phyloP scores from a whole-genome alignment of 2,797 vertebrate species.

The Anabacerthia variegaticeps region DNA sequence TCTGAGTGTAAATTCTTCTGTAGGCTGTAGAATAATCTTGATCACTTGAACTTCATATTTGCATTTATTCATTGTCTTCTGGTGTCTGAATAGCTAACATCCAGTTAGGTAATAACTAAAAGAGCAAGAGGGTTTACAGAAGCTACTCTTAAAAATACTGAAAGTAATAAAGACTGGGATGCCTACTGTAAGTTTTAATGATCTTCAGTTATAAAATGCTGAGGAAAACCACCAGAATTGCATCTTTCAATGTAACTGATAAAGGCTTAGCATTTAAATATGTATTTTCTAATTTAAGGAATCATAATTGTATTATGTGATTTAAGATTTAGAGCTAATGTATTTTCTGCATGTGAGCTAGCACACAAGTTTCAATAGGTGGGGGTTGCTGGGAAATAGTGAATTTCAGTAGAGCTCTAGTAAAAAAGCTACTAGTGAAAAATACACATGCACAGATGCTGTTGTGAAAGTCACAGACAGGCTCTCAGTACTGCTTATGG shows the following conservation, averaged over 20 bases:
- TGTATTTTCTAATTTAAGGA: not conserved
- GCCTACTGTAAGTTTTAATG: not conserved
- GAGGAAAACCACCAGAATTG: not conserved
- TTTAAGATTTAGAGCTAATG: not conserved
- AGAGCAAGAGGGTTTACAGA: not conserved
- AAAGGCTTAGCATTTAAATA: not conserved
- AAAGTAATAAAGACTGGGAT: not conserved
- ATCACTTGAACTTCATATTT: not conserved
- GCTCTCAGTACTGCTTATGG: not conserved
- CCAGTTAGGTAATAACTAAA: not conserved
- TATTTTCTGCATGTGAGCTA: not conserved
- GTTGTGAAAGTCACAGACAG: not conserved
- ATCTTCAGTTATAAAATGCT: not conserved
- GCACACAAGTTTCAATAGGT: not conserved
- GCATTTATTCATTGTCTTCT: not conserved
- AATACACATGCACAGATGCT: rapidly evolving
- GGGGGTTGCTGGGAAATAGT: not conserved
- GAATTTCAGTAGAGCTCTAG: not conserved
- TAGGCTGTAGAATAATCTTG: not conserved
- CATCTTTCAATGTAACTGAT: not conserved
- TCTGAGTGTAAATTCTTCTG: not conserved
- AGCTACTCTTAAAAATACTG: not conserved
- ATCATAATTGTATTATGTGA: not conserved
- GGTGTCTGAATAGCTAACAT: not conserved
- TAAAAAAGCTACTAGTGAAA: not conserved